These are phyloP conservation scores for Nycticebus coucang DNA, from an alignment of 2,113 vertebrate genomes.

Conservation along the genomic window DNA sequence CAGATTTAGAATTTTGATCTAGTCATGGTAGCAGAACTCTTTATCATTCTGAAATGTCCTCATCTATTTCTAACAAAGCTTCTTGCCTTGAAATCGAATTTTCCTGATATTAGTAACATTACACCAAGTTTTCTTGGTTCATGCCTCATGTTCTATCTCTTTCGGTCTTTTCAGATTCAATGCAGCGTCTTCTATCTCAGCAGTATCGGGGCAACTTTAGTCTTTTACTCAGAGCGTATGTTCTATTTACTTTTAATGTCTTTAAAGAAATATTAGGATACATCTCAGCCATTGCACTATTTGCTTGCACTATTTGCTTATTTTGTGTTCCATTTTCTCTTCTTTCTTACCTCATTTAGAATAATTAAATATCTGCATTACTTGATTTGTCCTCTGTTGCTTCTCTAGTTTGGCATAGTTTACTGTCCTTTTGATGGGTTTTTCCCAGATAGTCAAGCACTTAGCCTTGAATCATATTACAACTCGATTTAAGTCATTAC, in stretches of 20 bases:
- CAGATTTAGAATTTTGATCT: conserved; percentile 4
- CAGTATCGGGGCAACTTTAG: neutral
- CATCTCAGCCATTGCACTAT: neutral
- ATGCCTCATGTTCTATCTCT: neutral
- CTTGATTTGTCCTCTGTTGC: neutral
- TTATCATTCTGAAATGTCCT: neutral
- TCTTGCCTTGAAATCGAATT: neutral
- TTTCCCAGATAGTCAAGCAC: neutral
- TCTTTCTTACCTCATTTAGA: neutral
- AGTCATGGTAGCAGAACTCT: neutral
- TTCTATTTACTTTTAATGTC: neutral
- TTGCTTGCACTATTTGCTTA: neutral
- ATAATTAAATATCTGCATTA: neutral
- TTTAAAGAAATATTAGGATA: neutral
- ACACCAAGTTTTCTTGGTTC: neutral
- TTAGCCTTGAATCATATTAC: neutral
- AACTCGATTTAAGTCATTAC: neutral
- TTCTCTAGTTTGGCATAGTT: neutral
- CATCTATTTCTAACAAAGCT: neutral
- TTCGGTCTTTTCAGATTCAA: neutral
- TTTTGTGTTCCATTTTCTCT: neutral
- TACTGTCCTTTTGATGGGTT: neutral
- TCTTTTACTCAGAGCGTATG: neutral
- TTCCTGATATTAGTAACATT: neutral
- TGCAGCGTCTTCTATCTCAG: neutral